These are phyloP conservation scores for Enteromius treurensis DNA, from an alignment of 2,797 vertebrate genomes.

Conservation along the genomic window DNA sequence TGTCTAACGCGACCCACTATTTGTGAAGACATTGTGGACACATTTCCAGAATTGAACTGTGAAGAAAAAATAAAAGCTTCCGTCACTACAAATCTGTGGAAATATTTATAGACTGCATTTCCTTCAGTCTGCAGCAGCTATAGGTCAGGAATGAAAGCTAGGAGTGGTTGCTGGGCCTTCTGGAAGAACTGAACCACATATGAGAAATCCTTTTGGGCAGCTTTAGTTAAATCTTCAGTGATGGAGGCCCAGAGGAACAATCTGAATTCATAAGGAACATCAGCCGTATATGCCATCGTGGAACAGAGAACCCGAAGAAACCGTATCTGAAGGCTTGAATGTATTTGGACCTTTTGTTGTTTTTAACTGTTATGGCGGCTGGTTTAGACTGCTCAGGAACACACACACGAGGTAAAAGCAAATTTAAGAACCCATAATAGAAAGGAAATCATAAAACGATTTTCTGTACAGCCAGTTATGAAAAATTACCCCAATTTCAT, in stretches of 20 bases:
- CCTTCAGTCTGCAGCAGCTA: conserved; percentile 58
- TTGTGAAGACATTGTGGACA: conserved; percentile 63
- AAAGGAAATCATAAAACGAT: neutral
- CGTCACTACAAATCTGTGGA: conserved; percentile 49
- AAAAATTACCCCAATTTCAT: neutral
- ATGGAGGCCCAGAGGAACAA: conserved; percentile 6
- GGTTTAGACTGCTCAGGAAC: conserved; percentile 67
- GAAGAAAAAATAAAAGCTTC: conserved; percentile 53
- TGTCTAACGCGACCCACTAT: conserved; percentile 68
- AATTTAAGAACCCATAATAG: neutral
- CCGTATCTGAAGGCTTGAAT: conserved; percentile 28
- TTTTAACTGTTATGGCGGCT: conserved; percentile 30
- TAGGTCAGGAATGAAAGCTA: conserved; percentile 27
- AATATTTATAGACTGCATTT: conserved; percentile 57
- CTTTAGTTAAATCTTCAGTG: conserved; percentile 22
- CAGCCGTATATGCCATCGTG: neutral
- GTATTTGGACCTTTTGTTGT: conserved; percentile 27
- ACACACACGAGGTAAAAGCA: neutral
- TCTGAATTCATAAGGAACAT: conserved; percentile 1
- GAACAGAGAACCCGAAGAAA: neutral
- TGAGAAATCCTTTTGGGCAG: neutral
- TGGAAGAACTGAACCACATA: conserved; percentile 6
- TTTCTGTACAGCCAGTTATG: neutral
- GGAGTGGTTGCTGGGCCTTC: neutral
- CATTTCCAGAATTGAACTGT: conserved; percentile 71